A percentile compares a stretch with the other conserved stretches of the same genome.
Evolutionary conservation across 2,888 invertebrate species (phyloP).

Genomic region (Dolichopus griseipennis): DNA sequence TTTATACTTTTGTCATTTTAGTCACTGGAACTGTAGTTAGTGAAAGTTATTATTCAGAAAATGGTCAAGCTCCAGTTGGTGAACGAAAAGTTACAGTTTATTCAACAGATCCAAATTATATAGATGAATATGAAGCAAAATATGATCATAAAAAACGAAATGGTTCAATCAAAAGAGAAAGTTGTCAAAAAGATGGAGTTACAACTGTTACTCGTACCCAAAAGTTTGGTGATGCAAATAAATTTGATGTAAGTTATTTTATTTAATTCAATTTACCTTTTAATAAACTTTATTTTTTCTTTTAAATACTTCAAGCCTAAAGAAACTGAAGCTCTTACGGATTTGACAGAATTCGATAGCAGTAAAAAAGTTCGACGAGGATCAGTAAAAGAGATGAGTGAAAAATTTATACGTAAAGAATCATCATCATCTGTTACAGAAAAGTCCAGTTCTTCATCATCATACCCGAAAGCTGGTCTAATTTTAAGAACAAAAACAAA

Average conservation of each 20-base stretch:
- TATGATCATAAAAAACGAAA: conserved; percentile 20
- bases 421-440: conserved; percentile 34
- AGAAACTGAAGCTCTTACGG: conserved; percentile 18
- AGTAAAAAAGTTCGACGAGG: conserved; percentile 50
- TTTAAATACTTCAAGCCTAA: conserved; percentile 15
- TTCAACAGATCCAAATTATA: conserved; percentile 52
- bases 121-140: conserved; percentile 27
- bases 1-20: conserved; percentile 32
- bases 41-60: conserved; percentile 59
- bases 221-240: conserved; percentile 31
- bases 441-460: conserved; percentile 22
- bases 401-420: conserved; percentile 64
- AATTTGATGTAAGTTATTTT: conserved; percentile 21
- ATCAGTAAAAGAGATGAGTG: conserved; percentile 68
- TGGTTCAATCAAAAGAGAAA: conserved; percentile 41
- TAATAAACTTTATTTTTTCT: conserved; percentile 11
- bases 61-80: conserved; percentile 60
- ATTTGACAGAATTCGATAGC: conserved; percentile 26
- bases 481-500: conserved; percentile 53
- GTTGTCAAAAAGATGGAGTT: conserved; percentile 46
- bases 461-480: conserved; percentile 64
- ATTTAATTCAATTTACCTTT: conserved; percentile 6
- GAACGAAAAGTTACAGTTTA: conserved; percentile 62
- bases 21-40: conserved; percentile 65
- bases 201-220: conserved; percentile 32